phyloP scores from a whole-genome alignment of 1,140 invertebrate species.

The Cotesia chilonis region DNA sequence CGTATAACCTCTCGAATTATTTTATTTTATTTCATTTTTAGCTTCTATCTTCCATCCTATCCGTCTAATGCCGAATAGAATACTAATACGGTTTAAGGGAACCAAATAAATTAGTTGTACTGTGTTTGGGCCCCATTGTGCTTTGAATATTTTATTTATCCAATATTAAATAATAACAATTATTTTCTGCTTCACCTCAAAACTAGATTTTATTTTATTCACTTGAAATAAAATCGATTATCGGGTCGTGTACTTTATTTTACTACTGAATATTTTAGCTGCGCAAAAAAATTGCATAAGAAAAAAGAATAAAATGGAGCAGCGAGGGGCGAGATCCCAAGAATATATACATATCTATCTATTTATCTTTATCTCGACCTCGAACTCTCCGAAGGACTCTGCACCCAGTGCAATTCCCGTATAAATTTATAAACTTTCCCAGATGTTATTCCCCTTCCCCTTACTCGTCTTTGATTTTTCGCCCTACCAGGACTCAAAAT shows the following conservation, averaged over 20 bases:
- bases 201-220: too few relatives aligned
- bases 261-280: too few relatives aligned
- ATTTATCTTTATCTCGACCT: constrained; percentile 25
- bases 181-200: too few relatives aligned
- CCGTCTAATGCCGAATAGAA: too few relatives aligned
- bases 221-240: too few relatives aligned
- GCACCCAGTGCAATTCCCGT: constrained; percentile 19
- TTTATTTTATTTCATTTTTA: neutral
- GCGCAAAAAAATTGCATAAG: neutral
- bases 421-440: constrained; percentile 32
- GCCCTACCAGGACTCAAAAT: neutral
- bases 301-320: neutral
- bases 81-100: too few relatives aligned
- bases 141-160: too few relatives aligned
- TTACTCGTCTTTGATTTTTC: neutral
- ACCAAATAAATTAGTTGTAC: too few relatives aligned
- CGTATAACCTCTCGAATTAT: neutral
- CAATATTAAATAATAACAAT: too few relatives aligned
- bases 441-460: constrained; percentile 30
- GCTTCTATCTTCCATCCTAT: too few relatives aligned
- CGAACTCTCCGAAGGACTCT: constrained; percentile 29
- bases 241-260: too few relatives aligned
- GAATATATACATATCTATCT: constrained; percentile 1
- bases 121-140: too few relatives aligned
- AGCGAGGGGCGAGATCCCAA: neutral